Base-by-base conservation (phyloP, 2,113 vertebrate genomes). In the Oryzias celebensis region DNA sequence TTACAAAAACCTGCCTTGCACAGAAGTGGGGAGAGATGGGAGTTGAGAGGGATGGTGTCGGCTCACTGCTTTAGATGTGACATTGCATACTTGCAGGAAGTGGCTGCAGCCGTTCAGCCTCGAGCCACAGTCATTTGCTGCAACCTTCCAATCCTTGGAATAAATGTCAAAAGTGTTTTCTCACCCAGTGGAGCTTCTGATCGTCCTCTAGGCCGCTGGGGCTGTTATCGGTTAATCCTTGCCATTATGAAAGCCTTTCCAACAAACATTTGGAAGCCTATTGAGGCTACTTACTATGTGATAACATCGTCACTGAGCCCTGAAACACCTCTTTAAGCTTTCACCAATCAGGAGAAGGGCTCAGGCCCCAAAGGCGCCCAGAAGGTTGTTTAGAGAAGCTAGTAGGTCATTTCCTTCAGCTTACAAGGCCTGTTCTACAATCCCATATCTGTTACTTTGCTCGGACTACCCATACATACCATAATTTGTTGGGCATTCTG, bases 231-330 rank as follows among this genome's bases (percentile, higher is more conserved):
- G 80, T 86, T 90, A 87, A 90, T 87, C 89, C 91, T 85, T 86
- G 84, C 89, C 90, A 91, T 92, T 91, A 91, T 63, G 67, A 58
- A 66, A 88, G 73, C 77, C 83, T 85, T 90, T 91, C 87, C 90
- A 88, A 85, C 84, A 92, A 92, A 91, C 89, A 88, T 81, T 86
- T 89, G 85, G 83, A 90, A 90, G 86, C 83, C 90, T 86, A 91
- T 91, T 91, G 90, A 84, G 85, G 82, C 88, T 83, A 89, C 90
- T 90, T 90, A 87, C 84, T 72, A 62, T 83, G 83, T 86, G 90
- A 92, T 91, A 92, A 87, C 88, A 90, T 91, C 89, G 57, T 74
- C 79, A 83, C 86, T 88, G 83, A 89, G 85, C 84, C 86, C 85
- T 87, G 77, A 88, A 89, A 91, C 82, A 83, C 91, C 82, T 87